Base-by-base conservation (phyloP, 2,888 invertebrate genomes). In the Lochmaea capreae region DNA sequence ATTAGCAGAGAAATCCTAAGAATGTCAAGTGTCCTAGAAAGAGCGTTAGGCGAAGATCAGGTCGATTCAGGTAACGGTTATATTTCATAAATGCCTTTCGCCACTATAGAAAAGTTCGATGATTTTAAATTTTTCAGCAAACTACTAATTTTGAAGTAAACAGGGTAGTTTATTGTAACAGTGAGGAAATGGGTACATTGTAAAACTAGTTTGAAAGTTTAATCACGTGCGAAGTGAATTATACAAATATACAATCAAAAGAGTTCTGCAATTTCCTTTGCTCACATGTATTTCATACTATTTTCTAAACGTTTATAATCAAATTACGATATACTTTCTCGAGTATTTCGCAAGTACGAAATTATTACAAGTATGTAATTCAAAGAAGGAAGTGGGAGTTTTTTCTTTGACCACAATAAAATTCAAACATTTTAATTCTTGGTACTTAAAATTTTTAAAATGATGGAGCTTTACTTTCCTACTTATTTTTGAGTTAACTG, bases 1-100 rank as follows among this genome's bases (percentile, higher is more conserved):
- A 52, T 65, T 26, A 65, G 65, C 52, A 46, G 65, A 49, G 65
- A 65, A 46, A 65, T 65, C 33, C 52, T 65, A 33, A 18, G 65
- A 26, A 65, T 65, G 49, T 65, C 65, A 22, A 65, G 33, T 49
- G 65, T 65, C 33, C 52, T 65, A 14, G 65, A 65, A 49, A 43
- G 46, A 33, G 65, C 49, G 52, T 52, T 49, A 49, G 52, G 65
- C 12, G 65, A 49, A 26, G 65, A 49, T 46, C 46, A 46, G 12
- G 43, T 46, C 12, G 43, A 46, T 46, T 46, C 43, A 46, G 12
- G 43, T 46, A 46, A 46, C 43, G 43, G 43, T 46, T 46, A 46
- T 46, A 3, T 46, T 46, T 46, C 43, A 0, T 4, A 46, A 46
- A 46, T 46, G 43, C 43, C 43, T 46, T 46, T 46, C 3, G 43